Conservation (phyloP, 2,797 vertebrate species). For the Bradypodion ventrale region DNA sequence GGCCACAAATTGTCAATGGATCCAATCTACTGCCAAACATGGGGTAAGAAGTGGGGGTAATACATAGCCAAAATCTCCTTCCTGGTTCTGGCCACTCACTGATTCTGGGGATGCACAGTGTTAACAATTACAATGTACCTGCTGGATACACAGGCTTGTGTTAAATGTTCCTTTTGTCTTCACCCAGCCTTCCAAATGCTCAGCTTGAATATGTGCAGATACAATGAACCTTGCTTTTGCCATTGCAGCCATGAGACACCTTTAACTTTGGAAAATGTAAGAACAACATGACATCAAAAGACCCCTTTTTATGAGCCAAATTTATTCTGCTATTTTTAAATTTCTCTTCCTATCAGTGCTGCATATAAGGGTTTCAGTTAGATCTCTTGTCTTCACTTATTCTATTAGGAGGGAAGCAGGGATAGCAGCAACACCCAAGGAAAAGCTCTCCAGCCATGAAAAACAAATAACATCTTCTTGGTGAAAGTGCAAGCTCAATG, state of each 20-base stretch:
- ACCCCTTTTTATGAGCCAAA: neutral
- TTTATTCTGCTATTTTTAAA: neutral
- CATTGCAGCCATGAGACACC: neutral
- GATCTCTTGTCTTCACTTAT: neutral
- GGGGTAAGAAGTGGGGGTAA: too few species aligned
- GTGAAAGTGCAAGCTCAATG: neutral
- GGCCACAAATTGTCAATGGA: too few species aligned
- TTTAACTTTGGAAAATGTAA: neutral
- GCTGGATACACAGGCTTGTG: neutral
- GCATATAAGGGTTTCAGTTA: neutral
- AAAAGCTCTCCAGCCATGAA: neutral
- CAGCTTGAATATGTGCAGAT: neutral
- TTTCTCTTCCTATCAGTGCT: too few species aligned
- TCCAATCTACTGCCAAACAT: too few species aligned
- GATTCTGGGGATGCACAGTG: too few species aligned
- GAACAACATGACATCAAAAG: neutral
- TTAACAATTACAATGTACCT: too few species aligned
- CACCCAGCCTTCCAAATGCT: neutral
- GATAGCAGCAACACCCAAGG: neutral
- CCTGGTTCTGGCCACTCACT: too few species aligned
- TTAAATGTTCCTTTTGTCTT: too few species aligned
- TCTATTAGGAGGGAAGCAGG: neutral
- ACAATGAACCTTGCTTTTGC: neutral
- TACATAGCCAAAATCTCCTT: too few species aligned
- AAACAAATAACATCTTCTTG: neutral